Evolutionary conservation across 2,797 vertebrate genomes (phyloP), one percentile per base, ranked within the genome.

Genomic region (Epinephelus malabaricus): DNA sequence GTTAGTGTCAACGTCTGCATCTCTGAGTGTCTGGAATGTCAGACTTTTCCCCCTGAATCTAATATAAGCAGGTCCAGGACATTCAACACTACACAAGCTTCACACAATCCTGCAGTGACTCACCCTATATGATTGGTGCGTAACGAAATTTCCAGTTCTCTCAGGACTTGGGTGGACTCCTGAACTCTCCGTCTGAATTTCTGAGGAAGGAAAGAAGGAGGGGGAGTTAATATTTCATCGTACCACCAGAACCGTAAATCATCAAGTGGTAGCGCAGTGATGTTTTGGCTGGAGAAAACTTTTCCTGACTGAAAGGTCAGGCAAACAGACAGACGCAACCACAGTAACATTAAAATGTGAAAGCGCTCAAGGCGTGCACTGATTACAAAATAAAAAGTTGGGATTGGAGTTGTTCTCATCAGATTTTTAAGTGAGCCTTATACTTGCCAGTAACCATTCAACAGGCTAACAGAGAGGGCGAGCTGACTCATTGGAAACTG

Each of bases 131-230:
- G 97, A 96, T 99, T 99, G 85, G 98, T 99, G 91, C 98, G 96
- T 94, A 99, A 95, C 68, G 98, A 99, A 94, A 99, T 99, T 96
- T 99, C 98, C 96, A 99, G 96, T 95, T 99, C 98, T 95, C 98
- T 93, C 86, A 99, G 95, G 86, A 99, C 97, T 94, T 99, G 98
- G 54, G 98, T 99, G 59, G 98, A 99, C 92, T 99, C 98, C 91
- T 99, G 98, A 82, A 99, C 98, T 95, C 98, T 93, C 85, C 98
- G 96, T 88, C 98, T 96, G 95, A 99, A 99, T 95, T 99, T 99
- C 98, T 99, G 84, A 34, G 58, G 73, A 83, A 89, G 51, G 71
- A 86, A 85, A 81, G 91, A 72, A 45, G 15, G 66, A 6, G 14
- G 25, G 40, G 19, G 65, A 30, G 73, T 90, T 90, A 89, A 88